These are phyloP conservation scores for Lipotes vexillifer DNA, from an alignment of 2,113 vertebrate species.

Conservation along the genomic window DNA sequence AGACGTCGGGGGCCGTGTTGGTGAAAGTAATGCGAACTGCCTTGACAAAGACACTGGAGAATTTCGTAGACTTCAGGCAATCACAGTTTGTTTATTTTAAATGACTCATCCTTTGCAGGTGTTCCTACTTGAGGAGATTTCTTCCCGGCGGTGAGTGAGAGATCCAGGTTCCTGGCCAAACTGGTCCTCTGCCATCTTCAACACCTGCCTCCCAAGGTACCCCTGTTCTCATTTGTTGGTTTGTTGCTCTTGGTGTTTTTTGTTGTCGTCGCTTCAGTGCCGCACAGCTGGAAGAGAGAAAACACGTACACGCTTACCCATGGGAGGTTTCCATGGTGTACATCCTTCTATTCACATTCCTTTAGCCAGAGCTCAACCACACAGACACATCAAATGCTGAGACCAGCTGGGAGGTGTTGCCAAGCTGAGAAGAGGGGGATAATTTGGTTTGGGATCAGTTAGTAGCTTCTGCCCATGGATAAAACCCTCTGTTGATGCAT, in stretches of 20 bases:
- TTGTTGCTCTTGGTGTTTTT: accelerated
- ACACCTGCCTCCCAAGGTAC: background rate
- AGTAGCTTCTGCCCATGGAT: accelerated
- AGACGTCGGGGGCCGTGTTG: background rate
- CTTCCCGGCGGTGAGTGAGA: background rate
- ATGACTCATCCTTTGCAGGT: accelerated
- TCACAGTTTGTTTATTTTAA: accelerated
- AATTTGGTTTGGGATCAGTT: too few species aligned
- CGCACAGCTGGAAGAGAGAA: too few species aligned
- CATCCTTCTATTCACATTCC: background rate
- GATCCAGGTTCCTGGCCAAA: background rate
- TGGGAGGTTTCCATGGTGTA: background rate
- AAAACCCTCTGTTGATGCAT: accelerated
- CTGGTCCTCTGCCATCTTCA: too few species aligned
- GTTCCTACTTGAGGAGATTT: too few species aligned
- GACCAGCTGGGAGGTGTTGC: too few species aligned
- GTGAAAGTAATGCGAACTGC: accelerated
- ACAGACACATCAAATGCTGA: accelerated
- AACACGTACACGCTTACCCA: background rate
- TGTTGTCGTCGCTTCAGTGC: background rate
- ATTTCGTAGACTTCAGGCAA: accelerated
- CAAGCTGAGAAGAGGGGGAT: background rate
- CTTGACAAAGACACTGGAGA: accelerated
- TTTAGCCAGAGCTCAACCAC: background rate
- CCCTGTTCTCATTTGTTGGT: too few species aligned